phyloP scores from a whole-genome alignment of 2,888 invertebrate species.

The Thereva nobilitata region DNA sequence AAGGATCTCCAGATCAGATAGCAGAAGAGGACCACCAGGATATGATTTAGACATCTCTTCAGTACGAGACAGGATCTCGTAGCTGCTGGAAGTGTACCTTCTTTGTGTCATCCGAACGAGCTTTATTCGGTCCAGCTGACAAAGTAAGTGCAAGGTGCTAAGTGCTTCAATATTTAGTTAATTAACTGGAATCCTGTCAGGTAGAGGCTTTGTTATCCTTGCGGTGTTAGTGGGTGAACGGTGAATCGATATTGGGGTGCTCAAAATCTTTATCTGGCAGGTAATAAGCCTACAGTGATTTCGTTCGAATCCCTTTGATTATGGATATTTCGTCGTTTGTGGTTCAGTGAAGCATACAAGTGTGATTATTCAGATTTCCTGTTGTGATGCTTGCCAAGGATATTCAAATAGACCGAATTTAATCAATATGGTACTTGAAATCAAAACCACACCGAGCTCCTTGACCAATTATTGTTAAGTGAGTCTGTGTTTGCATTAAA shows the following conservation, averaged over 20 bases:
- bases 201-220: no score
- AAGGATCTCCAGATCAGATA: constrained; percentile 45
- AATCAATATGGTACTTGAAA: constrained; percentile 27
- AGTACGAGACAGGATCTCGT: constrained; percentile 60
- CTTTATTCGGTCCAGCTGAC: constrained; percentile 21
- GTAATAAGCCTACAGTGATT: no score
- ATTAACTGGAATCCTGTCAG: not conserved
- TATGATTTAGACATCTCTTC: constrained; percentile 50
- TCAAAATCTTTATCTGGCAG: no score
- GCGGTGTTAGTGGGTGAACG: no score
- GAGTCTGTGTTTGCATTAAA: not conserved
- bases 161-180: constrained; percentile 13
- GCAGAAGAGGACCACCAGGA: constrained; percentile 44
- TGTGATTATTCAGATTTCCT: constrained; percentile 2
- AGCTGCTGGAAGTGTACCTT: constrained; percentile 58
- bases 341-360: constrained; percentile 1
- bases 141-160: constrained; percentile 25
- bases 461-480: constrained; percentile 22
- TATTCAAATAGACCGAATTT: not conserved
- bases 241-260: no score
- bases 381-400: not conserved
- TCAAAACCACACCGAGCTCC: constrained; percentile 37
- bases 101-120: constrained; percentile 37
- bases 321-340: not conserved
- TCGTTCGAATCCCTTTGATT: no score